Conservation (phyloP, 1,140 invertebrate species). For the Callitettix versicolor region DNA sequence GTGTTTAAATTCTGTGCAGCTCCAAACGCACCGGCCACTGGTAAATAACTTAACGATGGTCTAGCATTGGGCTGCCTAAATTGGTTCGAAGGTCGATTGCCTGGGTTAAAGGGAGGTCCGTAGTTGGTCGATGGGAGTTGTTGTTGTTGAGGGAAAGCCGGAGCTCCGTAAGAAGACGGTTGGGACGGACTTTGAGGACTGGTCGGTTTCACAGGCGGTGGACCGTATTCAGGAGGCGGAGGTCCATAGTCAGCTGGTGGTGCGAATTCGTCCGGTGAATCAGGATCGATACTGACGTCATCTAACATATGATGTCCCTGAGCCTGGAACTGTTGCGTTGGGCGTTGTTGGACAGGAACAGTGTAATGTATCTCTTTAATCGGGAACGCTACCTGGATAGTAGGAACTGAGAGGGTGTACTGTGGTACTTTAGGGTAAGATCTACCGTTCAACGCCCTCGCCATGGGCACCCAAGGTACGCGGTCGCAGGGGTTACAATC, state of each 20-base stretch:
- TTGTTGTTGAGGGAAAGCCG: neutral
- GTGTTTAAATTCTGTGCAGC: too few species aligned
- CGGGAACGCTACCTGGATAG: neutral
- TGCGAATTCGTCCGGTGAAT: neutral
- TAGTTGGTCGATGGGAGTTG: neutral
- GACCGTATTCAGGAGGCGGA: constrained; percentile 16
- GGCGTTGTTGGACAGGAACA: constrained; percentile 3
- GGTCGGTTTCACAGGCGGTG: constrained; percentile 2
- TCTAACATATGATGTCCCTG: constrained; percentile 1
- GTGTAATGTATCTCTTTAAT: constrained; percentile 15
- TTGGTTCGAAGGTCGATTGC: too few species aligned
- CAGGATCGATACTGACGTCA: neutral
- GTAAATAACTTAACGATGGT: too few species aligned
- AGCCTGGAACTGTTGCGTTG: constrained; percentile 15
- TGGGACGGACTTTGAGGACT: neutral
- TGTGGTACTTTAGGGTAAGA: neutral
- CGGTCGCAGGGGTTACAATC: constrained; percentile 60
- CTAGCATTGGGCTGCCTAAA: too few species aligned
- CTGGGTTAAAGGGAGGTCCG: neutral
- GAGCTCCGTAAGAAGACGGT: neutral
- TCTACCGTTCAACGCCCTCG: constrained; percentile 14
- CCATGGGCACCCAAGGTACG: constrained; percentile 64
- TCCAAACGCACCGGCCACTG: too few species aligned
- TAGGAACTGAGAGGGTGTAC: constrained; percentile 6
- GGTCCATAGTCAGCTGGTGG: constrained; percentile 14